phyloP scores from a whole-genome alignment of 2,113 vertebrate species.

The Pitta sordida region DNA sequence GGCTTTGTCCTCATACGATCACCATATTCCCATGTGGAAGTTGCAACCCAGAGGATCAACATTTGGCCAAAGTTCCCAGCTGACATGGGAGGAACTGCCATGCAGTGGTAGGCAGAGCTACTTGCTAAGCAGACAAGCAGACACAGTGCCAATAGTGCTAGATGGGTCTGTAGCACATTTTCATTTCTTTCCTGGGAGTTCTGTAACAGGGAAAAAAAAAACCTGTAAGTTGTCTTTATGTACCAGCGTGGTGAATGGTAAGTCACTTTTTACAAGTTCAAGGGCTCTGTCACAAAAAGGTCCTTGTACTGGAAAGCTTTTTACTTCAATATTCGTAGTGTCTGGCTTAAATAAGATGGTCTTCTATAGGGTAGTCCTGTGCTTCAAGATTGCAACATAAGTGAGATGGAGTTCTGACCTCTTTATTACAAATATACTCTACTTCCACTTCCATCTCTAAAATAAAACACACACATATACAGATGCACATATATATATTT shows the following conservation, averaged over 20 bases:
- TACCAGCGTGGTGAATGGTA: neutral
- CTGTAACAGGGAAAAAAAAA: neutral
- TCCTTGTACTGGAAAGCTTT: neutral
- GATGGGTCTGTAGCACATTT: neutral
- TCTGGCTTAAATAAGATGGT: neutral
- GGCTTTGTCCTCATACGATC: neutral
- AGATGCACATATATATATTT: neutral
- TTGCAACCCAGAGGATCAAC: neutral
- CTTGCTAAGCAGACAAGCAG: neutral
- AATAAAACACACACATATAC: neutral
- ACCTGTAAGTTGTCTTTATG: neutral
- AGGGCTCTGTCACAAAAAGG: neutral
- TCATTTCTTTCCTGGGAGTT: neutral
- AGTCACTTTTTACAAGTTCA: conserved; percentile 34
- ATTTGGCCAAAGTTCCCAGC: neutral
- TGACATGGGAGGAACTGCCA: neutral
- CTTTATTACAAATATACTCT: neutral
- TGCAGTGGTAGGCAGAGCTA: neutral
- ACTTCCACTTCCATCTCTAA: neutral
- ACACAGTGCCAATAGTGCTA: accelerated
- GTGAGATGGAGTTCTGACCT: neutral
- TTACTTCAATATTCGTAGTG: neutral
- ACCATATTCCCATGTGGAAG: neutral
- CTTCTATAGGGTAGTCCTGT: neutral
- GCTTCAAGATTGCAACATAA: neutral